Evolutionary conservation across 2,888 invertebrate species (phyloP).

Genomic region (Girardia tigrina): DNA sequence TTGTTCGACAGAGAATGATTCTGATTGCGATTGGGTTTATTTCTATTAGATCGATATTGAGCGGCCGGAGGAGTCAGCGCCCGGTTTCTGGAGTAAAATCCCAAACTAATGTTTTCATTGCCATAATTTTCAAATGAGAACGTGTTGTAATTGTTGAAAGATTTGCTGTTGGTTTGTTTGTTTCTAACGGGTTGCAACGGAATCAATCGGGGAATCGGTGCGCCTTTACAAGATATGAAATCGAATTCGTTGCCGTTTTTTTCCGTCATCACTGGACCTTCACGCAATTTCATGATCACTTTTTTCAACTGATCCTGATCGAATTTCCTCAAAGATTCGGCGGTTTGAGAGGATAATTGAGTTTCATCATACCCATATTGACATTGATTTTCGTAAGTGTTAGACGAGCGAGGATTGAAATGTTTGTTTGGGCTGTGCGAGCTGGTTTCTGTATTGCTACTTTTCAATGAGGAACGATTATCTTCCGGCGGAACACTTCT

Average conservation of each 20-base stretch:
- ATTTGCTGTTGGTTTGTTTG: not conserved
- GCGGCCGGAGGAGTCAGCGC: slow-evolving; percentile 9
- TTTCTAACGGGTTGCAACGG: not conserved
- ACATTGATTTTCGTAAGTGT: not conserved
- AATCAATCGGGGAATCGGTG: not conserved
- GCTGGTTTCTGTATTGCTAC: not conserved
- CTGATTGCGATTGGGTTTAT: not conserved
- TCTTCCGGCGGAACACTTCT: slow-evolving; percentile 9
- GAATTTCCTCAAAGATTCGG: not conserved
- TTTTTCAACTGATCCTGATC: slow-evolving; percentile 15
- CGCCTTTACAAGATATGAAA: not conserved
- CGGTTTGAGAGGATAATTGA: slow-evolving; percentile 9
- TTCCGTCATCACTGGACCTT: not conserved
- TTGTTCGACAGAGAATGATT: not conserved
- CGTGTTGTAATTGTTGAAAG: not conserved
- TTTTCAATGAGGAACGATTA: not conserved
- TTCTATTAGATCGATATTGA: not conserved
- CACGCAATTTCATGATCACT: slow-evolving; percentile 16
- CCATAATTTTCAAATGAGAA: not conserved
- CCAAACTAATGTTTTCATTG: not conserved
- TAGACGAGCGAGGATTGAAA: not conserved
- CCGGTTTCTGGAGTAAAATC: not conserved
- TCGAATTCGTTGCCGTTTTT: not conserved
- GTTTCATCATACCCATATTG: slow-evolving; percentile 19
- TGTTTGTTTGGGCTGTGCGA: slow-evolving; percentile 8